A percentile compares a stretch with the other conserved stretches of the same genome.
Evolutionary conservation across 2,888 invertebrate species (phyloP).

Genomic region (Eupithecia pulchellata): DNA sequence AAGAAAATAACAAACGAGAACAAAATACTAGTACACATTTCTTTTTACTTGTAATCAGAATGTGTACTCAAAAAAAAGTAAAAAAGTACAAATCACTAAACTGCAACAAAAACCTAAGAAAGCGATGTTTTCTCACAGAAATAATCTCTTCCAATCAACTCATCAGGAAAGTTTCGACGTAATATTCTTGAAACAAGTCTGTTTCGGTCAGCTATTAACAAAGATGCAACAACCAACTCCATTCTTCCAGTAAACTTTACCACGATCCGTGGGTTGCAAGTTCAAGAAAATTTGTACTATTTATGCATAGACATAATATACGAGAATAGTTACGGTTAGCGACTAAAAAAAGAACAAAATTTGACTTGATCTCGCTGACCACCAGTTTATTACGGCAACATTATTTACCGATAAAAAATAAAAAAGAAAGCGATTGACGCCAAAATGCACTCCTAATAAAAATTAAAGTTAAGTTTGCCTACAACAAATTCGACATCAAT

Average conservation of each 20-base stretch:
- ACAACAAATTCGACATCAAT: too few relatives aligned
- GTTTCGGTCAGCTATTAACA: background rate
- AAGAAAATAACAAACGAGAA: too few relatives aligned
- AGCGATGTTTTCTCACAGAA: background rate
- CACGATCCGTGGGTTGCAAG: background rate
- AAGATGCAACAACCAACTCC: background rate
- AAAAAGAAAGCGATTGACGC: too few relatives aligned
- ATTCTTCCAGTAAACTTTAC: background rate
- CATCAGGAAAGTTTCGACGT: background rate
- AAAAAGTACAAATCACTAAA: background rate
- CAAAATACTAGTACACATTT: background rate
- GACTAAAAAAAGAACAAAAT: constrained; percentile 33
- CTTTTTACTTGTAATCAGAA: too few relatives aligned
- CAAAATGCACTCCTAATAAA: too few relatives aligned
- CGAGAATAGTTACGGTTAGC: background rate
- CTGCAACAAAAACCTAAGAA: background rate
- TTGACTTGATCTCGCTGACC: constrained; percentile 13
- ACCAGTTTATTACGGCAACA: background rate
- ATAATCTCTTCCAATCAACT: background rate
- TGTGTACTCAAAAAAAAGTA: too few relatives aligned
- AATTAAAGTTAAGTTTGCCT: too few relatives aligned
- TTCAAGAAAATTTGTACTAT: background rate
- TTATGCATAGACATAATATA: background rate
- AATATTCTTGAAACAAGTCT: background rate
- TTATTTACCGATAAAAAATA: too few relatives aligned